Evolutionary conservation across 2,888 invertebrate genomes (phyloP).

Genomic region (Agriotes lineatus): DNA sequence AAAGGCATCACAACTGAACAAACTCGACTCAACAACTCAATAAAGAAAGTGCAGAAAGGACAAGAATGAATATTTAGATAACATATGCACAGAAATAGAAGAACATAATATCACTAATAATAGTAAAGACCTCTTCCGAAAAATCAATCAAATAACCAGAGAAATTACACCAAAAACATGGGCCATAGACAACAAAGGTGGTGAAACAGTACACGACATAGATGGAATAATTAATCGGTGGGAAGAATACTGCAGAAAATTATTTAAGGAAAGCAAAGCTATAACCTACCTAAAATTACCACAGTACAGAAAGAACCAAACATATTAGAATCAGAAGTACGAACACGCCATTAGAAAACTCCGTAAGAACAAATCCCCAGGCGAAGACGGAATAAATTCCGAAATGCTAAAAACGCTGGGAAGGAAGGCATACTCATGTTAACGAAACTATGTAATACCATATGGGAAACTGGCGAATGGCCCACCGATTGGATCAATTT

Average conservation of each 20-base stretch:
- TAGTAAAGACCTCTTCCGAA: background rate
- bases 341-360: background rate
- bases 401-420: background rate
- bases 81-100: background rate
- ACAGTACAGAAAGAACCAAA: background rate
- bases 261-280: background rate
- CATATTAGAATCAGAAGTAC: background rate
- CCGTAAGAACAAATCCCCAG: background rate
- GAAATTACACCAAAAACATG: background rate
- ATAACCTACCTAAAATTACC: background rate
- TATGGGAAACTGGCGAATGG: background rate
- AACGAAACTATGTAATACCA: background rate
- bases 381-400: too few species aligned
- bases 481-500: background rate
- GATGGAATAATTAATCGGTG: too few species aligned
- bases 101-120: background rate
- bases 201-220: background rate
- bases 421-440: background rate
- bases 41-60: background rate
- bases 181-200: background rate
- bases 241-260: background rate
- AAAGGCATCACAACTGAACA: too few species aligned
- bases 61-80: background rate
- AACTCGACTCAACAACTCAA: constrained; percentile 2
- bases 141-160: background rate